A percentile compares a stretch with the other conserved stretches of the same genome.
These are phyloP conservation scores for Eulemur mongoz DNA, from an alignment of 2,797 vertebrate genomes.

Conservation along the genomic window DNA sequence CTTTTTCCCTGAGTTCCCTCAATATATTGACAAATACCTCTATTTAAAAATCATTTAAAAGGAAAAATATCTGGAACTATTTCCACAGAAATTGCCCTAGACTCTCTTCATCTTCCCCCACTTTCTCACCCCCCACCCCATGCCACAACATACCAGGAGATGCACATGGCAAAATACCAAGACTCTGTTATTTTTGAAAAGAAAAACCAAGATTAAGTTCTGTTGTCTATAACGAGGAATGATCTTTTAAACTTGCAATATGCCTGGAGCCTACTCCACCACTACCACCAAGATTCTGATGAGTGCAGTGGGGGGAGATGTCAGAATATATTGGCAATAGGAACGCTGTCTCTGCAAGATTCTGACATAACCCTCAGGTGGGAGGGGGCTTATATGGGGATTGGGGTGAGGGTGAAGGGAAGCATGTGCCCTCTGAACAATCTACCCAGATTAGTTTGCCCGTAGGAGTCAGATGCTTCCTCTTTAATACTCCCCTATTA, in stretches of 20 bases:
- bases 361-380: background rate
- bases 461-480: background rate
- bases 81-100: background rate
- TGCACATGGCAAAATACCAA: background rate
- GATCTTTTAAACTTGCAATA: background rate
- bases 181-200: background rate
- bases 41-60: background rate
- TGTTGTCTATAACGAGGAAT: background rate
- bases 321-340: background rate
- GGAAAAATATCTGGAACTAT: background rate
- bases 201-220: background rate
- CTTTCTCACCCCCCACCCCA: background rate
- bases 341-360: background rate
- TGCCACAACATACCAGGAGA: background rate
- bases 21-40: background rate
- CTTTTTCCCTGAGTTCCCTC: background rate
- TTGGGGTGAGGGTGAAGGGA: background rate
- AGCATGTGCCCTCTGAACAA: background rate
- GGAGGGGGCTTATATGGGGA: too few relatives aligned
- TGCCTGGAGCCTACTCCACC: background rate
- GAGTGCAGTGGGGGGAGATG: fast-evolving
- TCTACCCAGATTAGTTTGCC: background rate
- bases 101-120: background rate
- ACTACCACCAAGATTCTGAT: background rate
- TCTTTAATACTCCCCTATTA: background rate